Conservation (phyloP, 2,888 invertebrate genomes). For the Cheiracanthium punctorium region DNA sequence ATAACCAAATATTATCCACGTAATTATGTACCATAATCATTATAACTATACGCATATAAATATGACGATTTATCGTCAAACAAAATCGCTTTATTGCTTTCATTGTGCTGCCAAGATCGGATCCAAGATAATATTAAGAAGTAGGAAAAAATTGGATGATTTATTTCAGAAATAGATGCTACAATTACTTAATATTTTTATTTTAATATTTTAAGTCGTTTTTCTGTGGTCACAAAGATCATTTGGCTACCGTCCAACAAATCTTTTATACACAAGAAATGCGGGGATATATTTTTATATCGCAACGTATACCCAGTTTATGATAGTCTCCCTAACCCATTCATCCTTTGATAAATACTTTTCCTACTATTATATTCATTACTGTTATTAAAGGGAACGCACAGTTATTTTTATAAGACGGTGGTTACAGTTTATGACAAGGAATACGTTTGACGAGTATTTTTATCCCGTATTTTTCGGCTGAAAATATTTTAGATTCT, state of each 20-base stretch:
- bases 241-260: conserved; percentile 48
- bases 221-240: conserved; percentile 40
- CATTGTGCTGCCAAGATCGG: too few species aligned
- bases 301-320: not conserved
- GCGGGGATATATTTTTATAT: not conserved
- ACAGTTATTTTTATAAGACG: conserved; percentile 10
- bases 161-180: not conserved
- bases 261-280: conserved; percentile 12
- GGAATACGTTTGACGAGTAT: too few species aligned
- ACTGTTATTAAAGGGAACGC: conserved; percentile 40
- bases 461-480: not conserved
- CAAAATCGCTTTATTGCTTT: too few species aligned
- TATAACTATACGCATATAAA: too few species aligned
- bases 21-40: too few species aligned
- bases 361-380: conserved; percentile 39
- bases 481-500: not conserved
- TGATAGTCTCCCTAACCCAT: not conserved
- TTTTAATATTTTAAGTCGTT: conserved; percentile 29
- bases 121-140: too few species aligned
- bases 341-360: not conserved
- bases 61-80: too few species aligned
- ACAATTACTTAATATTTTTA: conserved; percentile 40
- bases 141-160: too few species aligned
- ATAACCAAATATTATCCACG: too few species aligned
- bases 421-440: not conserved